Base-by-base conservation (phyloP, 2,888 invertebrate genomes). In the Agapetus fuscipes region DNA sequence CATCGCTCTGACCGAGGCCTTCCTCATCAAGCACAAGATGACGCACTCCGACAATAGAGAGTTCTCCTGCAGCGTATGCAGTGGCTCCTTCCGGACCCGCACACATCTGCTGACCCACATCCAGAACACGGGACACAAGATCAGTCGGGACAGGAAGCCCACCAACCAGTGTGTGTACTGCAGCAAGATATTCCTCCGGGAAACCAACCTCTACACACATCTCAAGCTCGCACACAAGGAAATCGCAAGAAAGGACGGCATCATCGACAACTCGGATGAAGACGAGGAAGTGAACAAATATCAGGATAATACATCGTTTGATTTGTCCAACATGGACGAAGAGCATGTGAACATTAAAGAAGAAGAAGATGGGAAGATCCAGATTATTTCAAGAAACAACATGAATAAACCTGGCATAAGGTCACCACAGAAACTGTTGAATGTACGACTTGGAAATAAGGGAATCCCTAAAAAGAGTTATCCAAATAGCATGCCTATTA, bases 91-190 rank as follows among this genome's bases (percentile, higher is more conserved):
- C 52, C 52, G 51, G 31, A 56, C 62, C 30, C 57, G 67, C 15
- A 56, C 51, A 32, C 57, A 64, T 34, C 55, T 76, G 11, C 54
- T 66, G 17, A 48, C 52, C 29, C 76, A 80, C 51, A 68, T 74
- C 49, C 73, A 75, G 53, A 66, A 64, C 26, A 74, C 75, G 4
- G 72, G 72, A 1, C 76, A 76, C 51, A 71, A 66, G 51, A 61
- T 61, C 37, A 56, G 56, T 50, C 52, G 59, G 26, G 65, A 67
- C 7, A 67, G 54, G 49, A 65, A 66, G 51, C 55, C 57, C 30
- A 68, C 66, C 49, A 62, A 73, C 34, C 73, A 74, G 49, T 77
- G 89, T 58, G 76, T 80, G 34, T 85, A 85, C 54, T 90, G 89
- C 55, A 72, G 75, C 39, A 84, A 81, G 56, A 66, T 74, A 41